Evolutionary conservation across 2,888 invertebrate genomes (phyloP), one percentile per base, ranked within the genome.

Genomic region (Tillus elongatus): DNA sequence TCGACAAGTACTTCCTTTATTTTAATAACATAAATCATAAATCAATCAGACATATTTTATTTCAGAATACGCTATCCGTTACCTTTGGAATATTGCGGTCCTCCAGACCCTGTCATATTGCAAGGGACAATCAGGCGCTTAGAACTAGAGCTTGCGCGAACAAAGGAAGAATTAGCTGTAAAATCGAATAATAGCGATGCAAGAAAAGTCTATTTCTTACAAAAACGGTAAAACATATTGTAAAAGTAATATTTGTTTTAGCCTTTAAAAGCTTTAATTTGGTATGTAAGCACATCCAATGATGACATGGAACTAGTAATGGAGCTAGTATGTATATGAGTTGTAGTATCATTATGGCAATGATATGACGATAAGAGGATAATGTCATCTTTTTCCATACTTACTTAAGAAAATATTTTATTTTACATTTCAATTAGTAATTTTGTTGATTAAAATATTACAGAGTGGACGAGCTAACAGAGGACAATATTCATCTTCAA

Each of bases 51-150:
- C 10, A 16, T 35, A 27, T 30, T 28, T 30, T 44, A 36, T 35
- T 35, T 29, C 42, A 67, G 71, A 54, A 71, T 72, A 46, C 67
- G 71, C 51, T 73, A 73, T 55, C 72, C 72, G 12, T 53, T 73
- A 39, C 69, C 71, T 4, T 45, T 73, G 49, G 71, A 72, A 46
- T 72, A 72, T 49, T 68, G 68, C 45, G 72, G 71, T 13, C 65
- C 67, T 15, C 73, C 73, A 10, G 69, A 72, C 57, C 67, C 71
- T 10, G 42, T 56, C 31, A 55, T 70, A 41, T 56, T 73, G 29
- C 71, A 72, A 59, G 60, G 62, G 2, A 72, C 68, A 2, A 71
- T 73, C 32, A 56, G 63, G 35, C 61, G 63, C 50, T 52, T 73
- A 24, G 69, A 70, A 49, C 47, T 59, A 4, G 72, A 73, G 56